Evolutionary conservation across 2,797 vertebrate genomes (phyloP).

Genomic region (Hypotaenidia philippensis): DNA sequence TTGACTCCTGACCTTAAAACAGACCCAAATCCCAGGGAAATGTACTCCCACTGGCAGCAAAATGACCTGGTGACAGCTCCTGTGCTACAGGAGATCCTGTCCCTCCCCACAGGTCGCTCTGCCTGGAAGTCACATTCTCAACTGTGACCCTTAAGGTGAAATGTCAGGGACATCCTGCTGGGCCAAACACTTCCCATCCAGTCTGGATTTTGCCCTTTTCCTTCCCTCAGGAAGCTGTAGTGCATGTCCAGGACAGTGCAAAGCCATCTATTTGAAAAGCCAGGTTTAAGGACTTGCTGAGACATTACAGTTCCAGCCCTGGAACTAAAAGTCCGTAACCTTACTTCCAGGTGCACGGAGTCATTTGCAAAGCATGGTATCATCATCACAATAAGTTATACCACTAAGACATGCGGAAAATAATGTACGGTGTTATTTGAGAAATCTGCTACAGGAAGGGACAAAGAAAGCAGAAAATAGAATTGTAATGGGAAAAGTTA

Average conservation of each 20-base stretch:
- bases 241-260: slow-evolving; percentile 6
- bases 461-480: slow-evolving; percentile 28
- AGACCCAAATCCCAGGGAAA: slow-evolving; percentile 65
- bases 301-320: slow-evolving; percentile 56
- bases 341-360: slow-evolving; percentile 58
- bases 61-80: slow-evolving; percentile 79
- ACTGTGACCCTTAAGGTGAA: slow-evolving; percentile 66
- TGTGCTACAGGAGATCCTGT: slow-evolving; percentile 66
- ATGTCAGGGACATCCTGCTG: slow-evolving; percentile 68
- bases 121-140: slow-evolving; percentile 73
- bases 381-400: slow-evolving; percentile 58
- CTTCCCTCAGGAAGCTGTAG: slow-evolving; percentile 70
- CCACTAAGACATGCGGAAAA: slow-evolving; percentile 36
- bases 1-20: slow-evolving; percentile 73
- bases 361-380: slow-evolving; percentile 53
- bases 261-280: slow-evolving; percentile 47
- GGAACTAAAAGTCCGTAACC: slow-evolving; percentile 64
- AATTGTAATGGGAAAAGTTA: slow-evolving; percentile 41
- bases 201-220: slow-evolving; percentile 70
- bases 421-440: slow-evolving; percentile 37
- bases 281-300: slow-evolving; percentile 67
- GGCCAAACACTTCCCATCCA: slow-evolving; percentile 65
- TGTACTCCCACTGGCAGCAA: slow-evolving; percentile 68
- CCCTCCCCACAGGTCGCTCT: slow-evolving; percentile 62
- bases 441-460: slow-evolving; percentile 24